Percentiles rank a stretch among this genome's conserved stretches.
Evolutionary conservation across 2,888 invertebrate genomes (phyloP).

Genomic region (Ormia ochracea): DNA sequence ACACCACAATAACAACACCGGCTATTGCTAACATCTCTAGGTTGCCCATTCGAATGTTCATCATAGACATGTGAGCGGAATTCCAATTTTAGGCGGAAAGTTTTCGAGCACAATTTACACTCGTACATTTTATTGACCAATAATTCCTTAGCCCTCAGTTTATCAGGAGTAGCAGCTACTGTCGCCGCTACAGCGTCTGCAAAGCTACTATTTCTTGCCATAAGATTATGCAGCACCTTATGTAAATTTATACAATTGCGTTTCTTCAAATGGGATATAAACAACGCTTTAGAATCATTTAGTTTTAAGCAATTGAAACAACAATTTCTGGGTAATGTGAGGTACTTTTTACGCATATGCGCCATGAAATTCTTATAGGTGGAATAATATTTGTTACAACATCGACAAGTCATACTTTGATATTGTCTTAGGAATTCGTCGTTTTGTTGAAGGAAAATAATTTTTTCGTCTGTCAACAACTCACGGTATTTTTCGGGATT

Average conservation of each 20-base stretch:
- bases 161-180: conserved; percentile 69
- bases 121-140: conserved; percentile 76
- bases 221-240: conserved; percentile 71
- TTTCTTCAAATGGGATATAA: conserved; percentile 77
- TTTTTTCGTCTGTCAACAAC: conserved; percentile 73
- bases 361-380: conserved; percentile 77
- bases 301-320: conserved; percentile 77
- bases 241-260: conserved; percentile 77
- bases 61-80: conserved; percentile 77
- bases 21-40: conserved; percentile 74
- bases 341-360: conserved; percentile 77
- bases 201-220: conserved; percentile 68
- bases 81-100: conserved; percentile 75
- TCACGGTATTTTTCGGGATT: conserved; percentile 76
- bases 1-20: conserved; percentile 75
- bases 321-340: conserved; percentile 74
- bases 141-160: conserved; percentile 75
- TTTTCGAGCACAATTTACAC: conserved; percentile 75
- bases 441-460: conserved; percentile 75
- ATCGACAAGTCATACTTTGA: conserved; percentile 76
- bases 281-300: conserved; percentile 76
- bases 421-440: conserved; percentile 76
- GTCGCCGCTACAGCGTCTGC: conserved; percentile 63
- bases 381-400: conserved; percentile 74
- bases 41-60: conserved; percentile 75